A percentile compares a stretch with the other conserved stretches of the same genome.
Conservation (phyloP, 2,113 vertebrate genomes). For the Stegostoma tigrinum region DNA sequence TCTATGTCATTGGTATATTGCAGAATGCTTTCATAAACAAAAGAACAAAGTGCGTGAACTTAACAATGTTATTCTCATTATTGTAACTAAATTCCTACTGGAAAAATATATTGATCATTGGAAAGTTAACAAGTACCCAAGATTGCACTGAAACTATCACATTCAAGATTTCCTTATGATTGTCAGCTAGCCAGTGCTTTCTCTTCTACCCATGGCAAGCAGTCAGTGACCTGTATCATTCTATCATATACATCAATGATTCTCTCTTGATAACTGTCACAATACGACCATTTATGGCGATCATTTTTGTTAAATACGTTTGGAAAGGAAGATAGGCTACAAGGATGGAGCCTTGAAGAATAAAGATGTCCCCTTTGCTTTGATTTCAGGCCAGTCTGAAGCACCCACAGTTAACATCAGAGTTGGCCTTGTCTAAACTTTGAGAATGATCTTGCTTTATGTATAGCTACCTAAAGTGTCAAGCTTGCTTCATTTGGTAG, state of each 20-base stretch:
- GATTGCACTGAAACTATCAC: neutral
- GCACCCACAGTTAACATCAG: neutral
- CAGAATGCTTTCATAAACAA: neutral
- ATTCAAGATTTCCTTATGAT: neutral
- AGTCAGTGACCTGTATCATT: neutral
- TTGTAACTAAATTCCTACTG: neutral
- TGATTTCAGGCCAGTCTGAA: too few relatives aligned
- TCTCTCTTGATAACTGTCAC: neutral
- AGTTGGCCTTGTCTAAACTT: neutral
- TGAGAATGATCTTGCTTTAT: neutral
- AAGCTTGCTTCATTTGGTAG: neutral
- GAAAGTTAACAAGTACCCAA: neutral
- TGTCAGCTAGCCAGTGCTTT: neutral
- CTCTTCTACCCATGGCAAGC: neutral
- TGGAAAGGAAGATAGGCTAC: neutral
- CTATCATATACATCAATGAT: neutral
- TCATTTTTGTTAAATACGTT: neutral
- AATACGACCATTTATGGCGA: neutral
- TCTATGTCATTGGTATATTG: too few relatives aligned
- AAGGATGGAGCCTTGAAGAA: neutral
- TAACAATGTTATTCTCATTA: neutral
- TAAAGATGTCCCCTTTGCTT: neutral
- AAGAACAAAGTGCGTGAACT: neutral
- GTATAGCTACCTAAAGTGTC: neutral
- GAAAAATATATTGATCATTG: neutral